Conservation (phyloP, 1,140 invertebrate species). For the Hylyphantes graminicola region DNA sequence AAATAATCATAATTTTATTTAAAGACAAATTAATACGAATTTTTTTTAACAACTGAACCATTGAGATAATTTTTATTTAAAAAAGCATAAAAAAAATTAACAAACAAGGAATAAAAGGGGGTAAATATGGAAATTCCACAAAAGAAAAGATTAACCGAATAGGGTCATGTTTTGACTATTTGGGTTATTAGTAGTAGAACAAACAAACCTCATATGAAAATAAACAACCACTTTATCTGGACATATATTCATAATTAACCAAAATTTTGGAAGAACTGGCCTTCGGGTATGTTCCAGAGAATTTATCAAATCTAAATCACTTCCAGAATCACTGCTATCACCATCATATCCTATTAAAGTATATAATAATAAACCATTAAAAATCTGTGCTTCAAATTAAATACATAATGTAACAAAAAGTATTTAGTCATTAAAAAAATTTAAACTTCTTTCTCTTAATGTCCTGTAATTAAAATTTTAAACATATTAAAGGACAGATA, state of each 20-base stretch:
- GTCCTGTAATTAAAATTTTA: no score
- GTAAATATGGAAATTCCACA: no score
- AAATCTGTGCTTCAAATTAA: not conserved
- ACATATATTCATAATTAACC: conserved; percentile 78
- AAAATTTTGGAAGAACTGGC: conserved; percentile 77
- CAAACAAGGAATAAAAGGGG: no score
- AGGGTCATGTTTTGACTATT: no score
- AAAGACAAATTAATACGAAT: no score
- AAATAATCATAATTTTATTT: no score
- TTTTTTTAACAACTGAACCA: no score
- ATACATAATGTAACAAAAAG: not conserved
- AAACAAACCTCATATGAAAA: conserved; percentile 74
- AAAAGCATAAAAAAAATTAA: no score
- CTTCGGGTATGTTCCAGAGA: conserved; percentile 71
- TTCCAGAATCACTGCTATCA: conserved; percentile 75
- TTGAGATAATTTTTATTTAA: no score
- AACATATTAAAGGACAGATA: not conserved
- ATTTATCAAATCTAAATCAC: conserved; percentile 74
- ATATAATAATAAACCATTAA: not conserved
- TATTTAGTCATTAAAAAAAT: conserved; percentile 1
- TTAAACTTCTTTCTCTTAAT: no score
- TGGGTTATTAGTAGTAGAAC: no score
- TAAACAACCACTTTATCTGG: conserved; percentile 75
- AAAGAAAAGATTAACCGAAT: no score
- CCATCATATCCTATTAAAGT: conserved; percentile 72